A percentile compares a stretch with the other conserved stretches of the same genome.
phyloP scores from a whole-genome alignment of 37 sponge, comb jelly and placozoan species.

The Axinella damicornis region DNA sequence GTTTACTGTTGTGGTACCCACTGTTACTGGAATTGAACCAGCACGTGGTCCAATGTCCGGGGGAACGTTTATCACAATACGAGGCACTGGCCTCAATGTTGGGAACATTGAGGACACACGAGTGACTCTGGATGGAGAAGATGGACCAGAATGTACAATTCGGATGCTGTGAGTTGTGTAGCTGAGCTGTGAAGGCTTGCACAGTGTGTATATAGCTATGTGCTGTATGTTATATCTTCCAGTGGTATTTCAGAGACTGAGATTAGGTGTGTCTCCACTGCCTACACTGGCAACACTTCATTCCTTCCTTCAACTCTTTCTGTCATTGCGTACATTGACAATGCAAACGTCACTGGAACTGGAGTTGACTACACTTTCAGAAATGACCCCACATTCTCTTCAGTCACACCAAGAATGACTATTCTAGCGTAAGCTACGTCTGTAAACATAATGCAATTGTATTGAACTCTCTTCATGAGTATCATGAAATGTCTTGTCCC shows the following conservation, averaged over 20 bases:
- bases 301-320: too few species aligned
- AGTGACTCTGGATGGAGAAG: conserved; percentile 37
- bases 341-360: too few species aligned
- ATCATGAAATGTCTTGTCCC: too few species aligned
- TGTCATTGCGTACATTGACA: too few species aligned
- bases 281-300: too few species aligned
- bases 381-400: too few species aligned
- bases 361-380: too few species aligned
- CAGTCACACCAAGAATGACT: too few species aligned
- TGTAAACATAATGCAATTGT: too few species aligned
- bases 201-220: neutral
- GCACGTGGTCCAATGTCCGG: conserved; percentile 76
- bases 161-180: conserved; percentile 6
- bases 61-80: conserved; percentile 63
- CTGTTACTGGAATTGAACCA: conserved; percentile 46
- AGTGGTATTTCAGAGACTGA: neutral
- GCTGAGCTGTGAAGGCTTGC: neutral
- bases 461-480: too few species aligned
- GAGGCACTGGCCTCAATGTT: conserved; percentile 68
- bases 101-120: conserved; percentile 51
- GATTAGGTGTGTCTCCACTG: neutral
- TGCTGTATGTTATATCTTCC: neutral
- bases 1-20: conserved; percentile 14
- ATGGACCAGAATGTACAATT: neutral
- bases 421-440: too few species aligned